A percentile compares a stretch with the other conserved stretches of the same genome.
These are phyloP conservation scores for Todiramphus saurophagus DNA, from an alignment of 2,113 vertebrate species.

Conservation along the genomic window DNA sequence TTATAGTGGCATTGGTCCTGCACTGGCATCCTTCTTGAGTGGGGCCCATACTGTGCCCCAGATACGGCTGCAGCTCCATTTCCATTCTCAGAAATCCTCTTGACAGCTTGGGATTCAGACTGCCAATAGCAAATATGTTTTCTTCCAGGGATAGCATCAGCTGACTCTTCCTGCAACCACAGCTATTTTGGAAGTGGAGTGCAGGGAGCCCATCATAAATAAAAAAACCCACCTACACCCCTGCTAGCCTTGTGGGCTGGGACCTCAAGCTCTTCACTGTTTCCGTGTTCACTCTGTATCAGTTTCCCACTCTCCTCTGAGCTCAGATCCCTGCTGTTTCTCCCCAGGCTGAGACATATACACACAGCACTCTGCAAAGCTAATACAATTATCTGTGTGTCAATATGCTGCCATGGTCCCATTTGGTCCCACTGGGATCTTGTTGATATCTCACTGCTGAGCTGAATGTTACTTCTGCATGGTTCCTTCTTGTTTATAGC, in stretches of 20 bases:
- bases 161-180: neutral
- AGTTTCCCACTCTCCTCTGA: neutral
- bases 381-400: slow-evolving; percentile 31
- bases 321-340: neutral
- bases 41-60: neutral
- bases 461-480: slow-evolving; percentile 6
- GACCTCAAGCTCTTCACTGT: neutral
- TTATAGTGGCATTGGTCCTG: accelerated
- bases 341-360: neutral
- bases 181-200: neutral
- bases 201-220: neutral
- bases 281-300: neutral
- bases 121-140: neutral
- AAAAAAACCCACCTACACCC: neutral
- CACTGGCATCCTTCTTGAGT: accelerated
- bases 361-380: neutral
- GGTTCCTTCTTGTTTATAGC: slow-evolving; percentile 16
- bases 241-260: neutral
- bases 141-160: neutral
- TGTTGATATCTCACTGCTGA: slow-evolving; percentile 13
- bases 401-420: neutral
- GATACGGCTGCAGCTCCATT: neutral
- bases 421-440: slow-evolving; percentile 24
- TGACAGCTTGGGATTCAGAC: neutral
- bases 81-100: neutral